These are phyloP conservation scores for Microctenopoma lineatum DNA, from an alignment of 2,797 vertebrate genomes.

Conservation along the genomic window DNA sequence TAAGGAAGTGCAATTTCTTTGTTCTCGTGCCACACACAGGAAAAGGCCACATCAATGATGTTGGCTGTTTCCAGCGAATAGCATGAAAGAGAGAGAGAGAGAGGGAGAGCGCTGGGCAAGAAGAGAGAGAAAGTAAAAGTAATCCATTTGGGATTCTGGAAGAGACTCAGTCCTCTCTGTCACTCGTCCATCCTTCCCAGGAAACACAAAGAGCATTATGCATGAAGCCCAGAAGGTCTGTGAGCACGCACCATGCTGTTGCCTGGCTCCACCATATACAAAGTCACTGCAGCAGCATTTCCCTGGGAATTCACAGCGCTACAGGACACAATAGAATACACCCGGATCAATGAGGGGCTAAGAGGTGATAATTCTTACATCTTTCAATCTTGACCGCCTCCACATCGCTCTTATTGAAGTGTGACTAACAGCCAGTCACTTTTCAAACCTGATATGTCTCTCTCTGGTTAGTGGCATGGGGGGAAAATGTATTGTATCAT, in stretches of 20 bases:
- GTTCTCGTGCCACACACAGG: constrained; percentile 72
- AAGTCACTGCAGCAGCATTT: constrained; percentile 66
- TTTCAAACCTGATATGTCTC: constrained; percentile 56
- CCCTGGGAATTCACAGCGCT: constrained; percentile 62
- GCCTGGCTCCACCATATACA: constrained; percentile 59
- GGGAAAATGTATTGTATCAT: constrained; percentile 58
- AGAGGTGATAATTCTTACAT: constrained; percentile 64
- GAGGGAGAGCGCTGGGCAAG: constrained; percentile 18
- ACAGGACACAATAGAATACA: constrained; percentile 60
- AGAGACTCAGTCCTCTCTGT: constrained; percentile 73
- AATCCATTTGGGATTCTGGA: constrained; percentile 81
- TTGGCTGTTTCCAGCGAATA: constrained; percentile 63
- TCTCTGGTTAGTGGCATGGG: constrained; percentile 32
- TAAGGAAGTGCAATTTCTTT: constrained; percentile 66
- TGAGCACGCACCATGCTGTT: constrained; percentile 76
- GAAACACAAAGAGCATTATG: constrained; percentile 88
- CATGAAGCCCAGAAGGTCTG: constrained; percentile 87
- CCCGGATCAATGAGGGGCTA: constrained; percentile 70
- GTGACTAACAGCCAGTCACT: constrained; percentile 59
- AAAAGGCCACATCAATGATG: constrained; percentile 75
- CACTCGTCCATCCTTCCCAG: constrained; percentile 78
- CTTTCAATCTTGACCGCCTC: constrained; percentile 55
- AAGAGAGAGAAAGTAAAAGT: constrained; percentile 53
- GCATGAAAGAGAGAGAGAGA: constrained; percentile 43
- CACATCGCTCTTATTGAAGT: constrained; percentile 45